Evolutionary conservation across 2,113 vertebrate species (phyloP).

Genomic region (Lipophrys pholis): DNA sequence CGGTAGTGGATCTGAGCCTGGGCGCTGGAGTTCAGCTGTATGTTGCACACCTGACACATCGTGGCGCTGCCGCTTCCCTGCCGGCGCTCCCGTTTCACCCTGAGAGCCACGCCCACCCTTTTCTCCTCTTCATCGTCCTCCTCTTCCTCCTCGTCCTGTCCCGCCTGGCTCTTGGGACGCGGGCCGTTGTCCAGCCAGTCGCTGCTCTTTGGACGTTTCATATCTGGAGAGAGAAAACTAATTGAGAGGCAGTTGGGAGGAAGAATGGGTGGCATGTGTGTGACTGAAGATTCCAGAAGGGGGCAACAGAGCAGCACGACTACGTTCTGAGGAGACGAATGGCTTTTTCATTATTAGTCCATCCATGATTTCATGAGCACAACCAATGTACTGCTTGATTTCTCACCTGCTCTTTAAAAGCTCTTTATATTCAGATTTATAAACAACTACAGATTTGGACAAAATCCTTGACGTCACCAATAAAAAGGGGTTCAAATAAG

Average conservation of each 20-base stretch:
- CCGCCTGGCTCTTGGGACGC: slow-evolving; percentile 33
- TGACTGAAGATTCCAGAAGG: slow-evolving; percentile 69
- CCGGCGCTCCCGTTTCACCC: slow-evolving; percentile 88
- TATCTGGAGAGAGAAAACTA: slow-evolving; percentile 75
- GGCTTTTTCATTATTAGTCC: slow-evolving; percentile 6
- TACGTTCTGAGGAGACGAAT: slow-evolving; percentile 13
- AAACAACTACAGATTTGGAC: slow-evolving; percentile 4
- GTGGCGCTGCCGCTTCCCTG: slow-evolving; percentile 87
- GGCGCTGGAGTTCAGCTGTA: slow-evolving; percentile 92
- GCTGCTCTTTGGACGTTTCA: slow-evolving; percentile 88
- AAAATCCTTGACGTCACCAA: slow-evolving; percentile 27
- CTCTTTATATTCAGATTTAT: slow-evolving; percentile 15
- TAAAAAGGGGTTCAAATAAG: slow-evolving; percentile 36
- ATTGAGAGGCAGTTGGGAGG: not conserved
- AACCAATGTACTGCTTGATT: slow-evolving; percentile 12
- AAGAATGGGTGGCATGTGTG: slow-evolving; percentile 22
- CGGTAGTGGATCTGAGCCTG: slow-evolving; percentile 98
- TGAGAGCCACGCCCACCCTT: slow-evolving; percentile 70
- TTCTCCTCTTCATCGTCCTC: slow-evolving; percentile 61
- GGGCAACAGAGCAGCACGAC: slow-evolving; percentile 67
- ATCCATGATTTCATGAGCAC: slow-evolving; percentile 26
- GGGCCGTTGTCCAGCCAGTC: slow-evolving; percentile 67
- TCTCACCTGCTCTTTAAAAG: slow-evolving; percentile 10
- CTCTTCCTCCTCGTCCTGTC: slow-evolving; percentile 42
- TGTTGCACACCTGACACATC: slow-evolving; percentile 94